phyloP scores from a whole-genome alignment of 2,113 vertebrate species.

The Phaethornis superciliosus region DNA sequence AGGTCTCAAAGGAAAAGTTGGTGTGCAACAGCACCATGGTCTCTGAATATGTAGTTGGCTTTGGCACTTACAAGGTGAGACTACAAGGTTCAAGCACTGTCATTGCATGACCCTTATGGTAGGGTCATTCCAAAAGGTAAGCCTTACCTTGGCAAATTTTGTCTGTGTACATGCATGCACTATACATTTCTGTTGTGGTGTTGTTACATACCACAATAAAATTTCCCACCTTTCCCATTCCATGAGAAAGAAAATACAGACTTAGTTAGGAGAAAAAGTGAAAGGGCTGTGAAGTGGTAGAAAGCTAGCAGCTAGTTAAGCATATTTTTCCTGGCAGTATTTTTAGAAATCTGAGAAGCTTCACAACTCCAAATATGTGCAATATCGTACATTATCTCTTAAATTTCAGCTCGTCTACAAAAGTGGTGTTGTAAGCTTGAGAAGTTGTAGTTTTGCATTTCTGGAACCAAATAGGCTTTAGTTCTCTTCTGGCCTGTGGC shows the following conservation, averaged over 20 bases:
- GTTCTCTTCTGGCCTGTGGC: neutral
- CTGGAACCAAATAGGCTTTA: neutral
- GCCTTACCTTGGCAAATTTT: neutral
- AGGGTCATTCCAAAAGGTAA: neutral
- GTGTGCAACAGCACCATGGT: neutral
- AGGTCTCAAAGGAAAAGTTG: neutral
- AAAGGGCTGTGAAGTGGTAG: neutral
- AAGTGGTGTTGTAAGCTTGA: neutral
- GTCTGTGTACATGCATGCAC: neutral
- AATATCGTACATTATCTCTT: neutral
- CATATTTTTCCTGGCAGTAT: neutral
- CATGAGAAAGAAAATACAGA: neutral
- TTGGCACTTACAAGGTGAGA: neutral
- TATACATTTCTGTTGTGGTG: neutral
- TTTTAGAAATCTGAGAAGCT: neutral
- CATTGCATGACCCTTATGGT: neutral
- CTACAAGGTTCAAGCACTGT: neutral
- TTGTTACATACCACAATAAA: rapidly evolving
- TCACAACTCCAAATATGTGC: neutral
- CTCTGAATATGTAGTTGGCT: neutral
- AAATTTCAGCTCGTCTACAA: neutral
- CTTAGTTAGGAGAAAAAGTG: neutral
- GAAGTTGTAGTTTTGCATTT: neutral
- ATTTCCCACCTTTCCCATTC: neutral
- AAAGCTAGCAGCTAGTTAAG: neutral